Percentiles rank a stretch among this genome's conserved stretches.
Evolutionary conservation across 2,797 vertebrate species (phyloP).

Genomic region (Neosilurus hyrtlii): DNA sequence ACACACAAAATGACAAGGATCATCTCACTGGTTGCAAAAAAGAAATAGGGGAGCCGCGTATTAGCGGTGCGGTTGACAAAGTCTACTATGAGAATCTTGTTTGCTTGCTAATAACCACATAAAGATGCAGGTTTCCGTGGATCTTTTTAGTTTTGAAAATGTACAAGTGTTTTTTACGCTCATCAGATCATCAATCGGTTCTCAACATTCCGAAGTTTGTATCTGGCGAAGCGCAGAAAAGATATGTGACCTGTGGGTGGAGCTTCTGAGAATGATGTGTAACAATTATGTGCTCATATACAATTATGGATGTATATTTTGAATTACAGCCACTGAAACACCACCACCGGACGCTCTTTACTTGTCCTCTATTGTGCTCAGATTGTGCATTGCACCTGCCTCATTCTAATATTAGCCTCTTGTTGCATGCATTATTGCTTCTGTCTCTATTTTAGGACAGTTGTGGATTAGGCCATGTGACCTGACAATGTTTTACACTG

Average conservation of each 20-base stretch:
- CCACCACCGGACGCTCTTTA: background rate
- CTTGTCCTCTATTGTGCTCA: slow-evolving; percentile 1
- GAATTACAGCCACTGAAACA: background rate
- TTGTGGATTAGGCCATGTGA: slow-evolving; percentile 13
- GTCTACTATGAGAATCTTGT: background rate
- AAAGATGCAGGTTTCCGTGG: background rate
- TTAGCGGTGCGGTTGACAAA: background rate
- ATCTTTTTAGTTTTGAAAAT: background rate
- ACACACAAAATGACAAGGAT: background rate
- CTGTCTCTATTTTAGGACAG: slow-evolving; percentile 9
- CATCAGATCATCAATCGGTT: background rate
- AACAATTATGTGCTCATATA: background rate
- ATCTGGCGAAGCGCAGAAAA: background rate
- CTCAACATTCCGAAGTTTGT: background rate
- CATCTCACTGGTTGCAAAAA: background rate
- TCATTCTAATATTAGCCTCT: background rate
- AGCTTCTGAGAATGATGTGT: background rate
- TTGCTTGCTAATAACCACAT: background rate
- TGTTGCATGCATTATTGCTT: background rate
- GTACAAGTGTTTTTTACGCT: background rate
- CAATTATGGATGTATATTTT: background rate
- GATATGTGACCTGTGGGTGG: background rate
- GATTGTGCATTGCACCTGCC: background rate
- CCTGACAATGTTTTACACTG: slow-evolving; percentile 1
- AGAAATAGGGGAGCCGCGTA: background rate